Evolutionary conservation across 2,888 invertebrate genomes (phyloP).

Genomic region (Cantharis lateralis): DNA sequence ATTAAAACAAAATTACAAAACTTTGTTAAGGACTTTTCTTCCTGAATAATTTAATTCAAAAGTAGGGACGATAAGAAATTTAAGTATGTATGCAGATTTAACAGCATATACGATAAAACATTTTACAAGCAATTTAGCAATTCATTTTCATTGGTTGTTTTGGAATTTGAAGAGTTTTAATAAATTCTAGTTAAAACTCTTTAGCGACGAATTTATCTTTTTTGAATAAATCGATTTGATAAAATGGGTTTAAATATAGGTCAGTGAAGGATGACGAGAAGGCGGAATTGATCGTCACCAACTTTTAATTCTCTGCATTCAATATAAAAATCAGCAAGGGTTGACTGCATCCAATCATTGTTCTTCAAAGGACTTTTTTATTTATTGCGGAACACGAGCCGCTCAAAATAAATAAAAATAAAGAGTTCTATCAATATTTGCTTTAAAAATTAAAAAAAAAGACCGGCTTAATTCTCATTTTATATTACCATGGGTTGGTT

Average conservation of each 20-base stretch:
- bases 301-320: conserved; percentile 18
- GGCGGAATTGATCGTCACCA: conserved; percentile 13
- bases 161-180: background rate
- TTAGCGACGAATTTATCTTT: background rate
- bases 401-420: background rate
- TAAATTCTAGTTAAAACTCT: background rate
- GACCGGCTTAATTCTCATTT: background rate
- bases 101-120: background rate
- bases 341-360: background rate
- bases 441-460: background rate
- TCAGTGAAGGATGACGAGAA: background rate
- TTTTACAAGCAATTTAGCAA: background rate
- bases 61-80: background rate
- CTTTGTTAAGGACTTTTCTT: background rate
- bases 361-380: background rate
- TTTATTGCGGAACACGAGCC: background rate
- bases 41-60: background rate
- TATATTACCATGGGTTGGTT: background rate
- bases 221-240: background rate
- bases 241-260: background rate
- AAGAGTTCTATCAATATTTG: background rate
- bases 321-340: conserved; percentile 11
- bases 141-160: background rate
- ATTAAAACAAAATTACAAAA: no score
- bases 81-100: background rate